phyloP scores from a whole-genome alignment of 1,140 invertebrate species.

The Papilio xuthus region DNA sequence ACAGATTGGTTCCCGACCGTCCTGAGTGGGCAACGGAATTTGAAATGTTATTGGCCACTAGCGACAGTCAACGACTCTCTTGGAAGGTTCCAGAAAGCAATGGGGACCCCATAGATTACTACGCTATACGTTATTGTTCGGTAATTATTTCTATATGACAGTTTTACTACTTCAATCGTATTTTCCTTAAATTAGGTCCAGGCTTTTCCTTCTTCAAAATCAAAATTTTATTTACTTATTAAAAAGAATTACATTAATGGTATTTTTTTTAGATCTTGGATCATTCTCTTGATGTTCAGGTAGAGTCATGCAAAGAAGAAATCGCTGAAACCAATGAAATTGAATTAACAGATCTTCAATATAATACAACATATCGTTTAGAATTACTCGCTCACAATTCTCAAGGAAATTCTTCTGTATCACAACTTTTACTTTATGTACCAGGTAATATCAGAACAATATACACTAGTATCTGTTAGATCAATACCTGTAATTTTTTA shows the following conservation, averaged over 20 bases:
- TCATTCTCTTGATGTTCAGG: constrained; percentile 38
- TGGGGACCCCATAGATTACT: constrained; percentile 61
- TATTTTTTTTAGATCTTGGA: constrained; percentile 51
- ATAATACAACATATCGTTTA: constrained; percentile 65
- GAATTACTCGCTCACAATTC: constrained; percentile 65
- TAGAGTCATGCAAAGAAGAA: constrained; percentile 52
- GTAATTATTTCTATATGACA: constrained; percentile 47
- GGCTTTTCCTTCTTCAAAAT: no score
- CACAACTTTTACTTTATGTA: constrained; percentile 52
- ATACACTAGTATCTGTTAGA: background rate
- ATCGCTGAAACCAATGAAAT: constrained; percentile 52
- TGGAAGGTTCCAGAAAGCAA: constrained; percentile 57
- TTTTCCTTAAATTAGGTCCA: no score
- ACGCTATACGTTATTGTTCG: constrained; percentile 59
- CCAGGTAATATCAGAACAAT: constrained; percentile 47
- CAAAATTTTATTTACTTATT: no score
- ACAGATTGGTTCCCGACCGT: constrained; percentile 58
- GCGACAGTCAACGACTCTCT: constrained; percentile 48
- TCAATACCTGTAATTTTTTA: no score
- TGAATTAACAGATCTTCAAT: constrained; percentile 48
- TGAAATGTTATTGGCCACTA: constrained; percentile 41
- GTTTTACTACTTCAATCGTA: constrained; percentile 7
- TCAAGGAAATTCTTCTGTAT: constrained; percentile 60
- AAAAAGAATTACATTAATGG: background rate
- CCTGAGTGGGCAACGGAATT: constrained; percentile 53